Evolutionary conservation across 2,888 invertebrate genomes (phyloP).

Genomic region (Synergus japonicus): DNA sequence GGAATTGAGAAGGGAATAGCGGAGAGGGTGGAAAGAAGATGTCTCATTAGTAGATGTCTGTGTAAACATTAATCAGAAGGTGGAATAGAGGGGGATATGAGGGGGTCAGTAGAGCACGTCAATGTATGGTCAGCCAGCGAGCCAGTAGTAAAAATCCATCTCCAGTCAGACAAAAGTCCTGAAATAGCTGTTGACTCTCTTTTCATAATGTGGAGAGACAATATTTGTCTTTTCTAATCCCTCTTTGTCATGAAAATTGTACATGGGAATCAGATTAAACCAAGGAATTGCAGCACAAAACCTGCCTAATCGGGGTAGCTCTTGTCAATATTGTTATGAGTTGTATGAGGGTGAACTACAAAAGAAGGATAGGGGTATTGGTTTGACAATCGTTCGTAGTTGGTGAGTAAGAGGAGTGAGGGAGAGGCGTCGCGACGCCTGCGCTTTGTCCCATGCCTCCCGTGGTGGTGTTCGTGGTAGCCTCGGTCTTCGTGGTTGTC

Average conservation of each 20-base stretch:
- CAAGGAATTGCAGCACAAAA: not conserved
- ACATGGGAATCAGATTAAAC: not conserved
- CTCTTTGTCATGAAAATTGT: not conserved
- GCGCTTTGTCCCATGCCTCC: constrained; percentile 57
- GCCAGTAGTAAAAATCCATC: no score
- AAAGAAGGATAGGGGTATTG: constrained; percentile 44
- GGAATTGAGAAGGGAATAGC: no score
- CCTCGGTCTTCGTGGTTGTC: constrained; percentile 57
- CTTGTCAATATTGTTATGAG: constrained; percentile 1
- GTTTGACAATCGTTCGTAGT: constrained; percentile 51
- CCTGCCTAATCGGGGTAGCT: not conserved
- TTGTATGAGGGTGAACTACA: not conserved
- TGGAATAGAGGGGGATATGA: not conserved
- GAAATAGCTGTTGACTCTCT: not conserved
- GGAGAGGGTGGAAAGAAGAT: no score
- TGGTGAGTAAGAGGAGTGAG: constrained; percentile 12
- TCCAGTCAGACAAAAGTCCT: not conserved
- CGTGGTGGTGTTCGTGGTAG: constrained; percentile 61
- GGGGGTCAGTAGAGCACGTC: no score
- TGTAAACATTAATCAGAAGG: no score
- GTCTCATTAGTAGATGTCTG: no score
- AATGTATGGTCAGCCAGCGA: no score
- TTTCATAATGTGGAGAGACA: no score
- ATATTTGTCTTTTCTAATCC: no score
- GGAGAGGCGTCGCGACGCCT: constrained; percentile 60